Percentiles rank a stretch among this genome's conserved stretches.
phyloP scores from a whole-genome alignment of 2,797 vertebrate genomes.

The Gouania willdenowi region DNA sequence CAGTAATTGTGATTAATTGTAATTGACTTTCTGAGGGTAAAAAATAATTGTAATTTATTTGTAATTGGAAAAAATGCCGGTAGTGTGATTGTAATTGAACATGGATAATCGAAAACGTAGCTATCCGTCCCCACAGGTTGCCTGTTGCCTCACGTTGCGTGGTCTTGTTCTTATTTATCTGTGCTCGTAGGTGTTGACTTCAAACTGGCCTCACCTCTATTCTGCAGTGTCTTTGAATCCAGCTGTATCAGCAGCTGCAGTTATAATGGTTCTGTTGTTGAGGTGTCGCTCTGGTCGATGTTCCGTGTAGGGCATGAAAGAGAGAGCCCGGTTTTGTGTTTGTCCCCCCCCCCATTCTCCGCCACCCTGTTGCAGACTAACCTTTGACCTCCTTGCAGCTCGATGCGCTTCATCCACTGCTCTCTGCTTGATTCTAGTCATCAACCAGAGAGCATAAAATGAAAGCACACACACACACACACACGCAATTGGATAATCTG shows the following conservation, averaged over 20 bases:
- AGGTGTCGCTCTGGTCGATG: slow-evolving; percentile 33
- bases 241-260: slow-evolving; percentile 53
- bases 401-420: slow-evolving; percentile 39
- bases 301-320: background rate
- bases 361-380: slow-evolving; percentile 50
- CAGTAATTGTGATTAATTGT: too few species aligned
- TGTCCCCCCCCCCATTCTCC: slow-evolving; percentile 33
- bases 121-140: too few species aligned
- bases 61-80: too few species aligned
- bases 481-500: too few species aligned
- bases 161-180: too few species aligned
- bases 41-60: too few species aligned
- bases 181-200: too few species aligned
- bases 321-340: slow-evolving; percentile 23
- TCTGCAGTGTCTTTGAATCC: slow-evolving; percentile 16
- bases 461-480: slow-evolving; percentile 10
- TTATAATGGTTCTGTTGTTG: slow-evolving; percentile 54
- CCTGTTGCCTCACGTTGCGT: too few species aligned
- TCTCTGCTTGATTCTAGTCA: slow-evolving; percentile 27
- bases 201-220: slow-evolving; percentile 20
- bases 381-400: slow-evolving; percentile 54
- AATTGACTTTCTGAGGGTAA: too few species aligned
- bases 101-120: too few species aligned
- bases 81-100: too few species aligned
- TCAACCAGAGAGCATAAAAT: slow-evolving; percentile 1